Evolutionary conservation across 2,797 vertebrate genomes (phyloP).

Genomic region (Centropyge bicolor): DNA sequence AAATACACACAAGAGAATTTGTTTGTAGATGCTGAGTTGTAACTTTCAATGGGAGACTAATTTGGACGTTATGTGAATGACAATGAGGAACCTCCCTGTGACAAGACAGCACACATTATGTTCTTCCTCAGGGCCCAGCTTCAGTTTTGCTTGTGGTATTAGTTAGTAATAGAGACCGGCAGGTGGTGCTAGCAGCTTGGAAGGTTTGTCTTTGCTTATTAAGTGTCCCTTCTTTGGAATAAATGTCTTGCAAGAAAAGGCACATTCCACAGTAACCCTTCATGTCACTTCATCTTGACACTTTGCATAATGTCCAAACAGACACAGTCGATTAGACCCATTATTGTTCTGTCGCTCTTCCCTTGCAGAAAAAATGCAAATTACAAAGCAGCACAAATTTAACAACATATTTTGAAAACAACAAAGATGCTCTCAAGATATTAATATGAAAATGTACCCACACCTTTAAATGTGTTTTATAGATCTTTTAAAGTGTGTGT

Average conservation of each 20-base stretch:
- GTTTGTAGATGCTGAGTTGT: neutral
- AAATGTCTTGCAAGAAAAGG: neutral
- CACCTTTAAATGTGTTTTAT: slow-evolving; percentile 12
- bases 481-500: neutral
- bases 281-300: neutral
- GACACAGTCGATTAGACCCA: neutral
- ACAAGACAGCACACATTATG: neutral
- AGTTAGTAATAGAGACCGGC: neutral
- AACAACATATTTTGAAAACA: neutral
- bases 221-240: neutral
- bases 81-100: neutral
- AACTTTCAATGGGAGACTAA: too few relatives aligned
- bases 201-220: too few relatives aligned
- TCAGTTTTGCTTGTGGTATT: neutral
- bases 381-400: neutral
- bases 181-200: too few relatives aligned
- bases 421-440: neutral
- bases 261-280: neutral
- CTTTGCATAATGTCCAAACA: slow-evolving; percentile 8
- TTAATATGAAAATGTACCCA: neutral
- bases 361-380: slow-evolving; percentile 18
- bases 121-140: neutral
- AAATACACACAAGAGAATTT: neutral
- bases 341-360: slow-evolving; percentile 5
- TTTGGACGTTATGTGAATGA: too few relatives aligned